A percentile compares a stretch with the other conserved stretches of the same genome.
phyloP scores from a whole-genome alignment of 2,888 invertebrate genomes.

The Rosalia funebris region DNA sequence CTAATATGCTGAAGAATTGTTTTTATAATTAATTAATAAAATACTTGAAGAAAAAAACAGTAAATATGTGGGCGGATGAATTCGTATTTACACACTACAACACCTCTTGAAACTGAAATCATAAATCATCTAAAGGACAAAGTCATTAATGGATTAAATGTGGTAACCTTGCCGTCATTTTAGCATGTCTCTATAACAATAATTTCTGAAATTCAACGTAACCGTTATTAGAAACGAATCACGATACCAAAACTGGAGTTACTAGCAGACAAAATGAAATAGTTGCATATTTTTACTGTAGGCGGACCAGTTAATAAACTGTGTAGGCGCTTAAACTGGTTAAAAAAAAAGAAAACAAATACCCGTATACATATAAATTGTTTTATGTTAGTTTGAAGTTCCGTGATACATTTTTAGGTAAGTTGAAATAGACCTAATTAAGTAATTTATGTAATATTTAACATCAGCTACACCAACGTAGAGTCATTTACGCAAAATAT shows the following conservation, averaged over 20 bases:
- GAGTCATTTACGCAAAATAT: too few species aligned
- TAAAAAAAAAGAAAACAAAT: conserved; percentile 36
- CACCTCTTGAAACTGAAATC: not conserved
- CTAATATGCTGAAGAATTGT: too few species aligned
- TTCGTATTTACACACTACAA: not conserved
- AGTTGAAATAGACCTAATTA: too few species aligned
- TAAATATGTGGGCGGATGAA: not conserved
- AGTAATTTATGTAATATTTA: too few species aligned
- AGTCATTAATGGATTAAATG: not conserved
- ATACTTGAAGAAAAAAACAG: not conserved
- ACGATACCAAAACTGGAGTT: not conserved
- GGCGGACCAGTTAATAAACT: conserved; percentile 41
- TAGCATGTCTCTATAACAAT: not conserved
- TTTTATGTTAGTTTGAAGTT: conserved; percentile 33
- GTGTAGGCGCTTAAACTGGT: conserved; percentile 41
- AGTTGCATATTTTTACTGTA: conserved; percentile 33
- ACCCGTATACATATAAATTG: conserved; percentile 35
- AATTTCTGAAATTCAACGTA: not conserved
- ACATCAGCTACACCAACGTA: too few species aligned
- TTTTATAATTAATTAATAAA: too few species aligned
- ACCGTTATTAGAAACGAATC: not conserved
- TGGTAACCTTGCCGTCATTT: not conserved
- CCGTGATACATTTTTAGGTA: conserved; percentile 2
- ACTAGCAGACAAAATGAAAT: not conserved
- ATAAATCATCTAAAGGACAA: not conserved